A percentile compares a stretch with the other conserved stretches of the same genome.
Evolutionary conservation across 2,113 vertebrate species (phyloP).

Genomic region (Rhombomys opimus): DNA sequence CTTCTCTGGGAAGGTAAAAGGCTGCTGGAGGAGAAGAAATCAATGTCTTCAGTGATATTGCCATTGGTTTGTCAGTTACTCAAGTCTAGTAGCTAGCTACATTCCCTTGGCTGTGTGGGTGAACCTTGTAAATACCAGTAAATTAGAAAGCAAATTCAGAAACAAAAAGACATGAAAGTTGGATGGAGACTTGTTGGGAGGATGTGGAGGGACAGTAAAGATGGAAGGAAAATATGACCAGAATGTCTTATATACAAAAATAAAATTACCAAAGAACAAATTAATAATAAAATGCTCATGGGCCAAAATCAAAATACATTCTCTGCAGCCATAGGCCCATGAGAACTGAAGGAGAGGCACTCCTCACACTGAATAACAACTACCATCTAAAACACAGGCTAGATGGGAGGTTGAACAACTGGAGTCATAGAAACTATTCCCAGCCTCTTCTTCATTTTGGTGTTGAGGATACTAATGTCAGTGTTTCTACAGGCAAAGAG

Average conservation of each 20-base stretch:
- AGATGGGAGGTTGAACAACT: background rate
- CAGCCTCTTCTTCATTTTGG: background rate
- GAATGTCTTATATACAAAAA: background rate
- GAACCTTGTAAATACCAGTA: background rate
- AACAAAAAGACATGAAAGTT: background rate
- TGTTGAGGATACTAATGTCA: background rate
- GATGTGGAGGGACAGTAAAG: fast-evolving
- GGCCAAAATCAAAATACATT: background rate
- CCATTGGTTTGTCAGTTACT: background rate
- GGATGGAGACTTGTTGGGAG: background rate
- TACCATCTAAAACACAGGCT: background rate
- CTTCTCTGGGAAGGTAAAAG: background rate
- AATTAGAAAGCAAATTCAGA: background rate
- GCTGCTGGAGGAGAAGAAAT: background rate
- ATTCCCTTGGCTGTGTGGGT: background rate
- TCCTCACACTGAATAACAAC: background rate
- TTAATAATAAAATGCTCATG: background rate
- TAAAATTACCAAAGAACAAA: background rate
- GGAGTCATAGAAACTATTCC: background rate
- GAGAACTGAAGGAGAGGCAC: background rate
- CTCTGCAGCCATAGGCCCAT: background rate
- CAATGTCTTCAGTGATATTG: background rate
- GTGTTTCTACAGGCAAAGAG: background rate
- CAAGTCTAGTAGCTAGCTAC: background rate
- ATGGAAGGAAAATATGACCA: background rate